These are phyloP conservation scores for Drosophila parthenogenetica DNA, from an alignment of 2,888 invertebrate species.

Conservation along the genomic window DNA sequence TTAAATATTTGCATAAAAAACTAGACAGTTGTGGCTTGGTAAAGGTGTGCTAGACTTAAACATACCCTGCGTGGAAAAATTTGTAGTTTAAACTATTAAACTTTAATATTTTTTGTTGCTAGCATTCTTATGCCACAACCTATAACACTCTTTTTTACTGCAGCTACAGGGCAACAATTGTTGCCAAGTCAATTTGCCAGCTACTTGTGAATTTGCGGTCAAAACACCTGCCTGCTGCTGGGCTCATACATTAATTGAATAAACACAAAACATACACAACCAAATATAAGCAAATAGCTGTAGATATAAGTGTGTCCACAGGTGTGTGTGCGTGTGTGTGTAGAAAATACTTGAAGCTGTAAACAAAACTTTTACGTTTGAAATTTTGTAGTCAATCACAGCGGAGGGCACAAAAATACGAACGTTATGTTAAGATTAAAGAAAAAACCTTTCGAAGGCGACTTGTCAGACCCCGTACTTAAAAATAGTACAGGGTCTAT, in stretches of 20 bases:
- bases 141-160: neutral
- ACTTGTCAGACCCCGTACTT: too few relatives aligned
- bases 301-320: neutral
- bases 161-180: slow-evolving; percentile 7
- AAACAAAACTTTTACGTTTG: slow-evolving; percentile 27
- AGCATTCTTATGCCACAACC: too few relatives aligned
- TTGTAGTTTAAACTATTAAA: too few relatives aligned
- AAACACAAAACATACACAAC: slow-evolving; percentile 6
- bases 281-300: neutral
- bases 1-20: neutral
- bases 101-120: too few relatives aligned
- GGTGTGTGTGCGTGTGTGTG: neutral
- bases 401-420: too few relatives aligned
- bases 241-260: neutral
- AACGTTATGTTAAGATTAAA: too few relatives aligned
- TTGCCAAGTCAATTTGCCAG: slow-evolving; percentile 10
- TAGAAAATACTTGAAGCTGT: slow-evolving; percentile 23
- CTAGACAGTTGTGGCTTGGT: too few relatives aligned
- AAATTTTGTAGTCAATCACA: slow-evolving; percentile 5
- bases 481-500: too few relatives aligned
- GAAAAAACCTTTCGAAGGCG: too few relatives aligned
- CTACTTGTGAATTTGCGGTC: slow-evolving; percentile 11
- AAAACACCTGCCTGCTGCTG: slow-evolving; percentile 5
- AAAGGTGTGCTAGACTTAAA: neutral
- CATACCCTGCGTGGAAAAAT: neutral